Evolutionary conservation across 2,797 vertebrate genomes (phyloP), one percentile per base, ranked within the genome.

Genomic region (Notolabrus celidotus): DNA sequence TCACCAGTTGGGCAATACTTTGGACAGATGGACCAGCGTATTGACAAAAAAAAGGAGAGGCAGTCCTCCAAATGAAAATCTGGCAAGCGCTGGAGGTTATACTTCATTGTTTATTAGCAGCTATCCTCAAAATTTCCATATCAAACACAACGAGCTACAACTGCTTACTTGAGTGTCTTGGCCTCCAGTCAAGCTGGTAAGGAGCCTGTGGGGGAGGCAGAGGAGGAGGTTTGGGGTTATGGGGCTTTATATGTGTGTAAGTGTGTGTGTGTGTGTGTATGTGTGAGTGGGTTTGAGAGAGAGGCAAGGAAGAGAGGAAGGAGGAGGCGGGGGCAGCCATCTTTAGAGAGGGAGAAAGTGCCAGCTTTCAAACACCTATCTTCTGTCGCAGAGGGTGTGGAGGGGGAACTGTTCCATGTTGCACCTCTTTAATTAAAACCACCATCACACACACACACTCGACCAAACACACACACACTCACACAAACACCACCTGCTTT

Each of bases 381-480:
- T 62, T 49, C 62, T 63, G 52, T 79, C 42, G 59, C 53, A 49
- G 23, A 67, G 51, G 16, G 52, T 58, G 67, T 55, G 63, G 46
- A 29, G 22, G 1, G 42, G 17, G 53, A 45, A 45, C 58, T 42
- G 55, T 81, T 87, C 77, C 69, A 71, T 74, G 73, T 74, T 71
- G 59, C 67, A 71, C 53, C 71, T 75, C 61, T 66, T 80, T 83
- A 87, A 88, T 86, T 86, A 89, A 82, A 86, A 61, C 50, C 29
- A 33, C 47, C 63, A 45, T 34, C 50, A 52, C 70, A 45, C 57
- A 43, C 77, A 54, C 55, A 53, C n/a, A 19, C 22, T 2, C 3
- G 4, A 39, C 38, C 29, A n/a, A 17, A 43, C 20, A 57, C 55
- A 34, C 52, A 45, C 45, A 17, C 55, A 49, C 25, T 14, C 50